phyloP scores from a whole-genome alignment of 2,113 vertebrate species.

The Pholis gunnellus region DNA sequence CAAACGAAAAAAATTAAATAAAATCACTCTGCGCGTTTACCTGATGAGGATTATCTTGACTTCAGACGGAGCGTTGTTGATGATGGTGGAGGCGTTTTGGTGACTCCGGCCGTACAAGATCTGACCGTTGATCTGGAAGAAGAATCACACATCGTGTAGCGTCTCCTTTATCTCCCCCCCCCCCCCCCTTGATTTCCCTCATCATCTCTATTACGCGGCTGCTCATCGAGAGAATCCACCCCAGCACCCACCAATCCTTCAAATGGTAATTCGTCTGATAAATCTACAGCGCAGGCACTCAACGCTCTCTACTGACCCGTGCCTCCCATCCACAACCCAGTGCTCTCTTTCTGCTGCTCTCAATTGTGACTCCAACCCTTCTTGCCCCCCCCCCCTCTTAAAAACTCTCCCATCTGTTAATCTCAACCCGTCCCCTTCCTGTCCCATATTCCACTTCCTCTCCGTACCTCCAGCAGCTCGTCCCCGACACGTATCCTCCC shows the following conservation, averaged over 20 bases:
- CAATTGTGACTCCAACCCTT: constrained; percentile 15
- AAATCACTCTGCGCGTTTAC: constrained; percentile 70
- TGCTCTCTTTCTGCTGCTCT: constrained; percentile 27
- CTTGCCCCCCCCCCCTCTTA: neutral
- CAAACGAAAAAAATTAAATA: neutral
- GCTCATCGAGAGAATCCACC: constrained; percentile 24
- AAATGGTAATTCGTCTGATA: constrained; percentile 57
- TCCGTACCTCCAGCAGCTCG: constrained; percentile 94
- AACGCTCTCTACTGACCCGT: neutral
- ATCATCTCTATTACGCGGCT: constrained; percentile 35
- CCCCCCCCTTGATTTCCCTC: constrained; percentile 7
- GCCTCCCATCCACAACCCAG: constrained; percentile 36
- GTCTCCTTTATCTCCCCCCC: neutral
- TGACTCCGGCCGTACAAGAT: constrained; percentile 93
- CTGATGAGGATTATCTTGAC: constrained; percentile 94
- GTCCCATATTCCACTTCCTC: neutral
- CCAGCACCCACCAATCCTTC: constrained; percentile 34
- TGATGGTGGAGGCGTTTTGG: constrained; percentile 94
- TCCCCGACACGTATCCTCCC: constrained; percentile 92
- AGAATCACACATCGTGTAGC: constrained; percentile 24
- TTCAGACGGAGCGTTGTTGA: constrained; percentile 88
- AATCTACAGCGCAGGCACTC: constrained; percentile 28
- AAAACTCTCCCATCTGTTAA: constrained; percentile 19
- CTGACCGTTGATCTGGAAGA: constrained; percentile 94
- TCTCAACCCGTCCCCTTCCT: neutral